Base-by-base conservation (phyloP, 1,140 invertebrate genomes). In the Drosophila sp. region DNA sequence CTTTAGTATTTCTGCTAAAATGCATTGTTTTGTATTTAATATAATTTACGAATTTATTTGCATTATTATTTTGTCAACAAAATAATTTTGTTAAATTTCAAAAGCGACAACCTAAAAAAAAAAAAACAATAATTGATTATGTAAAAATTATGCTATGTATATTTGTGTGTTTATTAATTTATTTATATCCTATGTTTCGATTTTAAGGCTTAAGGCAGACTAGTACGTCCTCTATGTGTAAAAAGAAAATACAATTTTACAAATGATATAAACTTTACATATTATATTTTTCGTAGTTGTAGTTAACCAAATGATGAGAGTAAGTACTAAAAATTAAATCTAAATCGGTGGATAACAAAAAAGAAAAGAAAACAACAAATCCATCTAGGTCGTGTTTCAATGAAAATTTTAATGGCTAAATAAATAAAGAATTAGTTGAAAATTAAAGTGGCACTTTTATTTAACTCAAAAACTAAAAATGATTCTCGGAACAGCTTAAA, bases 71-170 rank as follows among this genome's bases (percentile, higher is more conserved):
- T 89, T 68, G 33, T 57, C 66, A 27, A 47, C 40, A 38, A 79
- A 89, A 89, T 89, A 89, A 89, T 90, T 75, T 84, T 89, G 85
- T 69, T 56, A 80, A 89, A 84, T 80, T 66, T 50, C 2, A 17
- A 68, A 61, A 61, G 66, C 67, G 73, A 72, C 10, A 11, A 38
- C 8, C 17, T 17, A 38, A 11, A 38, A 38, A 8, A 38, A 38
- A 35, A 29, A 44, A 60, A 47, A 40, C 38, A 61, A 74, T 41
- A 60, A 55, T 73, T 70, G 58, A 72, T 69, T 66, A 60, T 66
- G 55, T 72, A 70, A 72, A 81, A 80, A 84, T 66, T 64, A 50
- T 66, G 23, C 60, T 35, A 62, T 66, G 68, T 72, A 56, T 11
- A 38, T 38, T 11, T 75, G 25, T 50, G 44, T 50, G 44, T 50